Evolutionary conservation across 2,113 vertebrate species (phyloP), one percentile per base, ranked within the genome.

Genomic region (Nibea coibor): DNA sequence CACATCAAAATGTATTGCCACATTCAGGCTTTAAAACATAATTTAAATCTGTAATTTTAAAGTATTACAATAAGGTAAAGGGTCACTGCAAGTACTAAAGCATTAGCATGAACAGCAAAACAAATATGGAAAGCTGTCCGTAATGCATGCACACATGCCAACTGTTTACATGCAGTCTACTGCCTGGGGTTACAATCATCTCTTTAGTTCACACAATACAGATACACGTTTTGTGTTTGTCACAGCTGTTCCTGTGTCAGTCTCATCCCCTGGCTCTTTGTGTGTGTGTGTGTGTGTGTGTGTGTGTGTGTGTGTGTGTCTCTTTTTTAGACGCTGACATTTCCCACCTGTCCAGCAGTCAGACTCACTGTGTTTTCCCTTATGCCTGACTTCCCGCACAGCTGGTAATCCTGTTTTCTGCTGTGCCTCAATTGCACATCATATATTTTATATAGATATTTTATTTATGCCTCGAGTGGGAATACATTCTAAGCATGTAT

Each of bases 301-400:
- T 35, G 35, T 35, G 35, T 39, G 35, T 39, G 35, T 39, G 35
- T 35, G 31, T 35, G 51, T 64, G 59, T 71, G 68, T 89, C 78
- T 88, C 71, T 78, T 66, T 86, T 76, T 91, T 79, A 86, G 74
- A 88, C 28, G 85, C 82, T 82, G 83, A 84, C 87, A 91, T 88
- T 76, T 79, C 79, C 89, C 87, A 88, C 83, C 86, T 89, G 85
- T 86, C 81, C 81, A 78, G 75, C 73, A 58, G 72, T 78, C 75
- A 67, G 50, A 45, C 67, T 71, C 65, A 17, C 20, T 66, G 58
- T 76, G 71, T 75, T 81, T 72, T 72, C 77, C 56, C 71, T 56
- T 59, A 65, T 78, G 84, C 5, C 63, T 64, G 43, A 47, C 62
- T 73, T 83, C 5, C 64, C 48, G 54, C 73, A 75, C 86, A 88